A percentile compares a stretch with the other conserved stretches of the same genome.
Evolutionary conservation across 2,888 invertebrate genomes (phyloP).

Genomic region (Steromphala cineraria): DNA sequence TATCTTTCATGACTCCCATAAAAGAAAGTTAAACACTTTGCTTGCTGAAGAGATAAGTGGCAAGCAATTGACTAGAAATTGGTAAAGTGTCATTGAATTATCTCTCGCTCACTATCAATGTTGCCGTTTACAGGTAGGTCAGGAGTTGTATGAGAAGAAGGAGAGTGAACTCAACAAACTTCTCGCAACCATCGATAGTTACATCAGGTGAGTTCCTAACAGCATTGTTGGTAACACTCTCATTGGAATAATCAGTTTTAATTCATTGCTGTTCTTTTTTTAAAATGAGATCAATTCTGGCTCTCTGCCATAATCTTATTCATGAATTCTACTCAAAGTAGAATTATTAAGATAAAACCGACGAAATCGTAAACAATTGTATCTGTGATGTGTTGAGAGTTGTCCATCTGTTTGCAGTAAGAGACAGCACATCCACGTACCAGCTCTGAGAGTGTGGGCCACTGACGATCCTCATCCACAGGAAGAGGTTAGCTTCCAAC

Average conservation of each 20-base stretch:
- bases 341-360: no score
- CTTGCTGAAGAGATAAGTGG: no score
- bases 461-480: slow-evolving; percentile 96
- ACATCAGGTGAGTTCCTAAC: slow-evolving; percentile 79
- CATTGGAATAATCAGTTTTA: not conserved
- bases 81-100: no score
- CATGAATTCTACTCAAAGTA: no score
- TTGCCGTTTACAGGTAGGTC: slow-evolving; percentile 87
- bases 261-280: no score
- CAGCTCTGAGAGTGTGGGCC: slow-evolving; percentile 94
- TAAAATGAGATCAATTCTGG: no score
- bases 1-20: no score
- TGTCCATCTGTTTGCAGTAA: slow-evolving; percentile 74
- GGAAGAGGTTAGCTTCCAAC: slow-evolving; percentile 80
- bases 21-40: no score
- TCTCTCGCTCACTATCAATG: not conserved
- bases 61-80: no score
- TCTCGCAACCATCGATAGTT: slow-evolving; percentile 91
- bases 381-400: no score
- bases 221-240: slow-evolving; percentile 14
- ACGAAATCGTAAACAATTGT: no score
- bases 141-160: slow-evolving; percentile 96
- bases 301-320: no score
- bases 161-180: slow-evolving; percentile 93
- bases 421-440: slow-evolving; percentile 93